Percentiles rank a stretch among this genome's conserved stretches.
These are phyloP conservation scores for Rhinoderma darwinii DNA, from an alignment of 2,113 vertebrate species.

Conservation along the genomic window DNA sequence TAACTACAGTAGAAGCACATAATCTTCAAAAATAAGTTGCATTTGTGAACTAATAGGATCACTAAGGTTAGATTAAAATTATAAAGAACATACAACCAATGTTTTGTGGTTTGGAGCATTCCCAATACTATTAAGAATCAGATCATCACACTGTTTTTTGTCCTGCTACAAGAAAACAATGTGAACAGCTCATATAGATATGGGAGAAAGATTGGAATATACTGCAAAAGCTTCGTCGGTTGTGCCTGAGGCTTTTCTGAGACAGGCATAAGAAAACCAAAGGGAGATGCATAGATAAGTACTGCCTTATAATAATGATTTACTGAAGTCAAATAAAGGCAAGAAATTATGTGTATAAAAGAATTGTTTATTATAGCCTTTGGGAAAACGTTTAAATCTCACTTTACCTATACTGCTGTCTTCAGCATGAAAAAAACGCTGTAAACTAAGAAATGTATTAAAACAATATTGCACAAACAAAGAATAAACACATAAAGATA, in stretches of 20 bases:
- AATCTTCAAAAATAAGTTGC: no score
- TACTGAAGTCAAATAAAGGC: conserved; percentile 27
- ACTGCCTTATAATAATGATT: conserved; percentile 33
- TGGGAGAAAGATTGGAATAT: conserved; percentile 15
- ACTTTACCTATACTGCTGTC: conserved; percentile 60
- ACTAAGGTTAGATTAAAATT: neutral
- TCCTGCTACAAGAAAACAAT: conserved; percentile 33
- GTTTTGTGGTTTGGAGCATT: conserved; percentile 5
- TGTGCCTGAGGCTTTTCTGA: conserved; percentile 35
- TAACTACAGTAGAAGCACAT: no score
- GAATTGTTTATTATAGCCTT: conserved; percentile 65
- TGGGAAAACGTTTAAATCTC: conserved; percentile 64
- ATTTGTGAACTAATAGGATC: neutral
- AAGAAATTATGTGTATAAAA: conserved; percentile 47
- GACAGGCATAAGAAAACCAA: neutral
- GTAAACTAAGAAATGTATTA: conserved; percentile 57
- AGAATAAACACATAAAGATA: conserved; percentile 62
- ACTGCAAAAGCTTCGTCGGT: neutral
- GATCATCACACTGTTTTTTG: conserved; percentile 31
- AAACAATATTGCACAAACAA: conserved; percentile 42
- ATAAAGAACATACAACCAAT: neutral
- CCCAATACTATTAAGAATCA: conserved; percentile 8
- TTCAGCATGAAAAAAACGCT: conserved; percentile 28
- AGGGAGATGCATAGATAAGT: conserved; percentile 3
- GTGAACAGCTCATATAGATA: conserved; percentile 8